Conservation (phyloP, 1,140 invertebrate species). For the Scaptomyza montana region DNA sequence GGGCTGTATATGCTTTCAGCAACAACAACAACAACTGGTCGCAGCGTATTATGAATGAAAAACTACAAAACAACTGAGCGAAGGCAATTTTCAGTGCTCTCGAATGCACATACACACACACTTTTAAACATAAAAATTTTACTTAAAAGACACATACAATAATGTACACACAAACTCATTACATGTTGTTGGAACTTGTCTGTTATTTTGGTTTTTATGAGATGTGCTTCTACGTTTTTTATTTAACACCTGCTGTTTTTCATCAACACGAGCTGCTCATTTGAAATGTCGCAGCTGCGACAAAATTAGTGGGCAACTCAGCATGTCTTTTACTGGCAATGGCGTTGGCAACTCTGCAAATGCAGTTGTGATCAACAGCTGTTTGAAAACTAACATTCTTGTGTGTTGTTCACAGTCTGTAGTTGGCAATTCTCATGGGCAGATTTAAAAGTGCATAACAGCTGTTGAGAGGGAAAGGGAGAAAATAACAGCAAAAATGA, state of each 20-base stretch:
- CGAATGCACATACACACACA: slow-evolving; percentile 1
- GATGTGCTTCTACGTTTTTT: slow-evolving; percentile 44
- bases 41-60: slow-evolving; percentile 66
- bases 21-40: slow-evolving; percentile 40
- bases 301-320: slow-evolving; percentile 15
- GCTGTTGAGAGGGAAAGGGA: slow-evolving; percentile 53
- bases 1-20: slow-evolving; percentile 47
- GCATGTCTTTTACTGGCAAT: slow-evolving; percentile 1
- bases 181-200: slow-evolving; percentile 29
- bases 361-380: slow-evolving; percentile 74
- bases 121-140: slow-evolving; percentile 17
- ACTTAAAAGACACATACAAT: slow-evolving; percentile 5
- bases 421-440: slow-evolving; percentile 26
- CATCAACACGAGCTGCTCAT: slow-evolving; percentile 49
- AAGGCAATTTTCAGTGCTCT: slow-evolving; percentile 32
- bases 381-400: slow-evolving; percentile 27
- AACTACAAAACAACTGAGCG: slow-evolving; percentile 33
- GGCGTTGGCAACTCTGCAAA: slow-evolving; percentile 38
- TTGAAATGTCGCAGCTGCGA: slow-evolving; percentile 28
- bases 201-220: slow-evolving; percentile 38
- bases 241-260: slow-evolving; percentile 76
- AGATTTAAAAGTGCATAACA: slow-evolving; percentile 60
- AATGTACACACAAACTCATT: slow-evolving; percentile 18
- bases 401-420: slow-evolving; percentile 4
- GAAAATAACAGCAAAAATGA: slow-evolving; percentile 5